Evolutionary conservation across 2,888 invertebrate species (phyloP).

Genomic region (Lithodes maja): DNA sequence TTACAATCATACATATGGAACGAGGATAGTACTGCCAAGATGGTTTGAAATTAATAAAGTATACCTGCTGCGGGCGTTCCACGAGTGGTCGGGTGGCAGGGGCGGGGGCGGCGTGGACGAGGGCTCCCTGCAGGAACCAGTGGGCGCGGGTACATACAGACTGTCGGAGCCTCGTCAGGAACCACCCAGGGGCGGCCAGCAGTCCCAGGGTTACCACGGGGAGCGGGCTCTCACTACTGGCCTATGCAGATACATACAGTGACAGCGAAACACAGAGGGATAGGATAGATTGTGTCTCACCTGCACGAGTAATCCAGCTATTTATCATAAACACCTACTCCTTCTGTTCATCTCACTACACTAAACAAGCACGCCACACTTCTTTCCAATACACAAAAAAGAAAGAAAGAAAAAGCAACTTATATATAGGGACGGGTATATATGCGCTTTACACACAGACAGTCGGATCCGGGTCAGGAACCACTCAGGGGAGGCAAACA

Average conservation of each 20-base stretch:
- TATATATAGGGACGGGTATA: too few relatives aligned
- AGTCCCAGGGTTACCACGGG: conserved; percentile 40
- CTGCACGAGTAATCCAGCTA: too few relatives aligned
- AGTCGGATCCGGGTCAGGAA: conserved; percentile 57
- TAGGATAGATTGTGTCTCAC: too few relatives aligned
- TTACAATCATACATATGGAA: too few relatives aligned
- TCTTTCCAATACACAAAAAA: too few relatives aligned
- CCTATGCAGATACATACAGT: conserved; percentile 15
- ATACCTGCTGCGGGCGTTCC: conserved; percentile 62
- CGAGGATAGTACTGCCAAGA: too few relatives aligned
- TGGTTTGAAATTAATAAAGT: too few relatives aligned
- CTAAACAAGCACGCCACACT: too few relatives aligned
- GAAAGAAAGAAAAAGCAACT: too few relatives aligned
- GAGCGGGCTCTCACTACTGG: conserved; percentile 32
- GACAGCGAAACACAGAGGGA: too few relatives aligned
- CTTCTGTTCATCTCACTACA: too few relatives aligned
- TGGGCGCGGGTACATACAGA: conserved; percentile 58
- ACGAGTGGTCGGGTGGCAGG: neutral
- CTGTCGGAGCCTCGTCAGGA: conserved; percentile 55
- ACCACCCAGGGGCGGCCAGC: conserved; percentile 46
- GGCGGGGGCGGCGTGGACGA: conserved; percentile 50
- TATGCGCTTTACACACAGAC: conserved; percentile 32
- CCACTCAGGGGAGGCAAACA: conserved; percentile 44
- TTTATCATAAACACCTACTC: too few relatives aligned
- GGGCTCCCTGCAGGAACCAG: conserved; percentile 56